phyloP scores from a whole-genome alignment of 2,888 invertebrate genomes.

The Corythucha ciliata region DNA sequence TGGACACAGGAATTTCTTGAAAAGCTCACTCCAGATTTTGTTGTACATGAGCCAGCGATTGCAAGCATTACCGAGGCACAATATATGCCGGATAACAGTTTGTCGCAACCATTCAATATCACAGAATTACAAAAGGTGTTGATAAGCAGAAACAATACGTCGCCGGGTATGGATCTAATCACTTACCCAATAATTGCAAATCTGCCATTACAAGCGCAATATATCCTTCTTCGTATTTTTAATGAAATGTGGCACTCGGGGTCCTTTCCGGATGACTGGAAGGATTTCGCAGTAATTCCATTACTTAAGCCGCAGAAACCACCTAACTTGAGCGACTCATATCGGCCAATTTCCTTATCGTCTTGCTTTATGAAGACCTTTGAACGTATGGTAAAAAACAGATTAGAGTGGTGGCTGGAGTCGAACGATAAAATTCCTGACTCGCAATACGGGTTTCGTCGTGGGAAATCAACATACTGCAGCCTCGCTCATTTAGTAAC shows the following conservation, averaged over 20 bases:
- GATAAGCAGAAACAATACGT: too few relatives aligned
- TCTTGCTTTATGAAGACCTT: conserved; percentile 5
- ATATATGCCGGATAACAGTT: too few relatives aligned
- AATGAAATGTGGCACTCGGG: neutral
- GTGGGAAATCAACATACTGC: neutral
- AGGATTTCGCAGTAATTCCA: neutral
- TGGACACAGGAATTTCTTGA: too few relatives aligned
- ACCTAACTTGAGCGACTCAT: neutral
- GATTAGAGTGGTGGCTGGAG: conserved; percentile 1
- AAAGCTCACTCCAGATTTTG: too few relatives aligned
- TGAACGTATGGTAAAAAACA: conserved; percentile 1
- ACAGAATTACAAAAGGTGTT: too few relatives aligned
- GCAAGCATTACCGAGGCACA: too few relatives aligned
- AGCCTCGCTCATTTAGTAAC: neutral
- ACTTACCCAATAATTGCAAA: conserved; percentile 1
- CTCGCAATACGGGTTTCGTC: neutral
- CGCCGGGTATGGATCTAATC: conserved; percentile 2
- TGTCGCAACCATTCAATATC: too few relatives aligned
- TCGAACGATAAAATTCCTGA: neutral
- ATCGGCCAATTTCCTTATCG: neutral
- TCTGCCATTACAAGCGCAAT: neutral
- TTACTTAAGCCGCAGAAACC: neutral
- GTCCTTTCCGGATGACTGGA: neutral
- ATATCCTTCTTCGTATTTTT: neutral
- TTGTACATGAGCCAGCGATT: too few relatives aligned